A percentile compares a stretch with the other conserved stretches of the same genome.
Conservation (phyloP, 2,113 vertebrate species). For the Tetrax tetrax region DNA sequence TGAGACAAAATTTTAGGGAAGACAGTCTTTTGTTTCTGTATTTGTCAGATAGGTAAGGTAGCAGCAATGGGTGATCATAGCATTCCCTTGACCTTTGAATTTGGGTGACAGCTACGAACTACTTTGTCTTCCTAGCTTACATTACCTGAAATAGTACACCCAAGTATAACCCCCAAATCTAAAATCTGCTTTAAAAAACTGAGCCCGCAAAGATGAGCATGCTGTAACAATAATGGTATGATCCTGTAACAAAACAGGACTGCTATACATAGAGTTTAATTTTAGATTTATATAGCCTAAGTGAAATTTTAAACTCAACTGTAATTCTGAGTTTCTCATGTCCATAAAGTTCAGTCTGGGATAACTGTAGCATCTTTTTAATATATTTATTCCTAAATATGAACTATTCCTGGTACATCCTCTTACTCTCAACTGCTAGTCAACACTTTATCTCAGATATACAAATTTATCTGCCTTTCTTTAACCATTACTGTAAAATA, state of each 20-base stretch:
- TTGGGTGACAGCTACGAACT: neutral
- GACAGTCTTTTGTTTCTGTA: accelerated
- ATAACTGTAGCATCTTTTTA: neutral
- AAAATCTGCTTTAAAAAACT: neutral
- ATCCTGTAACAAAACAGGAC: neutral
- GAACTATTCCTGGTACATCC: neutral
- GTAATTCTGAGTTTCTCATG: neutral
- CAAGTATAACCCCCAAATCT: neutral
- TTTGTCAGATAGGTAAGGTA: neutral
- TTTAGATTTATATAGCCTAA: neutral
- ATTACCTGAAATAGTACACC: neutral
- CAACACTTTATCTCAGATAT: neutral
- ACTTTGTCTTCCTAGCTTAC: neutral
- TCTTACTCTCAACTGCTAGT: neutral
- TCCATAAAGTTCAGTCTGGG: neutral
- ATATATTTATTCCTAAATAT: neutral
- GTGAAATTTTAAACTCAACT: neutral
- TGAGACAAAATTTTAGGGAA: neutral
- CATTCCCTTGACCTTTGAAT: neutral
- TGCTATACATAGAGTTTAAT: neutral
- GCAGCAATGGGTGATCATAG: neutral
- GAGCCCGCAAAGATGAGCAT: neutral
- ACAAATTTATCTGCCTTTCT: neutral
- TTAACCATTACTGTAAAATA: neutral
- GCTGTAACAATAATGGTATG: neutral